Evolutionary conservation across 2,888 invertebrate genomes (phyloP).

Genomic region (Temnothorax unifasciatus): DNA sequence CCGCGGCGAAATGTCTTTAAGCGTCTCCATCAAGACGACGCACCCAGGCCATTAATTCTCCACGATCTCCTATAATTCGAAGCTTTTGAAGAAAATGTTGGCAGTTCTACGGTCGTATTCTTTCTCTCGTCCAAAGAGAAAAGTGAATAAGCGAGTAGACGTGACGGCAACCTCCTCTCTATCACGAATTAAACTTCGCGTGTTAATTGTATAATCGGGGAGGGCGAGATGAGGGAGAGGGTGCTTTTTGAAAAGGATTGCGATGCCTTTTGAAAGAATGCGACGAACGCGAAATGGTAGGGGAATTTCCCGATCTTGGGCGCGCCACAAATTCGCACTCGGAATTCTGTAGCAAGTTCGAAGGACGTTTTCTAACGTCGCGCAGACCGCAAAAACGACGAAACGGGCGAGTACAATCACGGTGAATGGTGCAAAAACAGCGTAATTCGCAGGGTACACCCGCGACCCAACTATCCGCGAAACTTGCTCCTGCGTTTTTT

Average conservation of each 20-base stretch:
- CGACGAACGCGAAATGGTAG: not conserved
- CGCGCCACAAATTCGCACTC: not conserved
- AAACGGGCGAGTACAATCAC: not conserved
- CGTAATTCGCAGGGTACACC: not conserved
- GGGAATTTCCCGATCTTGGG: not conserved
- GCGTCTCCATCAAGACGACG: constrained; percentile 55
- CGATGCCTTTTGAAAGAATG: not conserved
- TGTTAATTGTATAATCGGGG: constrained; percentile 21
- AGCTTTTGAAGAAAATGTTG: constrained; percentile 40
- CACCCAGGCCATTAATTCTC: constrained; percentile 58
- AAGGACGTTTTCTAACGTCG: not conserved
- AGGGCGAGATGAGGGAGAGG: too few species aligned
- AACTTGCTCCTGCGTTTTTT: constrained; percentile 27
- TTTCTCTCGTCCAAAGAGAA: constrained; percentile 30
- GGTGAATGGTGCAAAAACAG: not conserved
- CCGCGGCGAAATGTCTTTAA: constrained; percentile 53
- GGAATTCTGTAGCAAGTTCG: not conserved
- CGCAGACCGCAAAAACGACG: not conserved
- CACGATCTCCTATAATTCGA: constrained; percentile 38
- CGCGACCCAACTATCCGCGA: not conserved
- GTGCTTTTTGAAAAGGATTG: constrained; percentile 19
- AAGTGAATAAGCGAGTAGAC: not conserved
- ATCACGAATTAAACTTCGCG: constrained; percentile 28
- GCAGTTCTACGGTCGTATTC: constrained; percentile 34
- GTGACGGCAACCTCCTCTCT: not conserved